These are phyloP conservation scores for Tachysurus vachellii DNA, from an alignment of 2,113 vertebrate genomes.

Conservation along the genomic window DNA sequence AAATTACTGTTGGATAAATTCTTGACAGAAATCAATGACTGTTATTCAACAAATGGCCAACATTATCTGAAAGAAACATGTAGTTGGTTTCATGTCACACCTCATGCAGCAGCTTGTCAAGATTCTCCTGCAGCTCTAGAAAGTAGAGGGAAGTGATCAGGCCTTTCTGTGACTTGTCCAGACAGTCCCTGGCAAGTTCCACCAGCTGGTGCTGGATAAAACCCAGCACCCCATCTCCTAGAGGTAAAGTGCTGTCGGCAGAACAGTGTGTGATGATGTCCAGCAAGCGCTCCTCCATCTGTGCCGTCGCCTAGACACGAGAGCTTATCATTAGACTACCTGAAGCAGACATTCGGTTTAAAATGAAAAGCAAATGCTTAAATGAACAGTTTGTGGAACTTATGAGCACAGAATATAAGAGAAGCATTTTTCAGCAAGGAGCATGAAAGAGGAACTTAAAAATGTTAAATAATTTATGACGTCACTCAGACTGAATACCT, in stretches of 20 bases:
- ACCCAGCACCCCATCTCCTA: conserved; percentile 92
- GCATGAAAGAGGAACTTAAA: neutral
- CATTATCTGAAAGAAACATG: accelerated
- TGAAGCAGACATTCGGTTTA: neutral
- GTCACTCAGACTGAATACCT: conserved; percentile 71
- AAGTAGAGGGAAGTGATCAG: conserved; percentile 95
- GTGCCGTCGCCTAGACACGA: conserved; percentile 85
- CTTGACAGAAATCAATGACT: neutral
- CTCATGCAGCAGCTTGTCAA: conserved; percentile 91
- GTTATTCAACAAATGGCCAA: neutral
- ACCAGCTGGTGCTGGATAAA: conserved; percentile 98
- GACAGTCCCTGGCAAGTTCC: conserved; percentile 91
- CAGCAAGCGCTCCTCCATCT: conserved; percentile 93
- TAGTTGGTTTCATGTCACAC: conserved; percentile 67
- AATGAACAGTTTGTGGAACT: neutral
- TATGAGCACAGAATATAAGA: neutral
- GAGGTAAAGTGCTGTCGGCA: conserved; percentile 79
- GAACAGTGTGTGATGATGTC: conserved; percentile 84
- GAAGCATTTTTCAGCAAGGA: neutral
- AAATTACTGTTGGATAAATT: neutral
- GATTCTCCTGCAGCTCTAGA: conserved; percentile 93
- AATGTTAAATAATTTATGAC: neutral
- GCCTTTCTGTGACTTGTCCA: conserved; percentile 89
- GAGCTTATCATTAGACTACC: conserved; percentile 1
- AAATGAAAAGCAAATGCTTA: neutral